Conservation (phyloP, 2,797 vertebrate genomes). For the Botia kubotai region DNA sequence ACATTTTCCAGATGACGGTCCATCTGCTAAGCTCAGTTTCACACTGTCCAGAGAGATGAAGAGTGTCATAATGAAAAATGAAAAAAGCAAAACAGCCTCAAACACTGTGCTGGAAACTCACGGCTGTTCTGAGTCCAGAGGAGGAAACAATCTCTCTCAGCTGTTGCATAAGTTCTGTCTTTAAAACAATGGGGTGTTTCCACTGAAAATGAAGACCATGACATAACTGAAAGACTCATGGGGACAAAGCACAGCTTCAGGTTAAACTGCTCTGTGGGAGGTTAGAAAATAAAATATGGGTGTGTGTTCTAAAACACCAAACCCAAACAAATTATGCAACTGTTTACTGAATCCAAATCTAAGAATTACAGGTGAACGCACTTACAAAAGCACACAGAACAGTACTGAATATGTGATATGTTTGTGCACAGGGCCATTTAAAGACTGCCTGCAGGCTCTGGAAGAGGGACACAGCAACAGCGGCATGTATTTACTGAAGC, state of each 20-base stretch:
- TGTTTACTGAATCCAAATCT: neutral
- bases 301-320: neutral
- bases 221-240: neutral
- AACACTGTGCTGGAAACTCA: constrained; percentile 8
- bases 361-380: neutral
- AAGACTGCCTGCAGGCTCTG: constrained; percentile 84
- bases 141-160: neutral
- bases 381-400: neutral
- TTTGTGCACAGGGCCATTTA: constrained; percentile 81
- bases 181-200: neutral
- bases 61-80: constrained; percentile 33
- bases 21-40: constrained; percentile 7
- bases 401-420: neutral
- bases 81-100: constrained; percentile 6
- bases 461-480: constrained; percentile 84
- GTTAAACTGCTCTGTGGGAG: neutral
- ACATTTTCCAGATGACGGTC: neutral
- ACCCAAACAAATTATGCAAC: neutral
- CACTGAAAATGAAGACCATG: neutral
- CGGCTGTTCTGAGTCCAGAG: neutral
- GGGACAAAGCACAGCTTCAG: neutral
- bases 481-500: constrained; percentile 85
- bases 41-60: neutral
- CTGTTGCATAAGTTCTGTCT: neutral
- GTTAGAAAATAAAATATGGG: neutral